phyloP scores from a whole-genome alignment of 37 sponge, comb jelly and placozoan genomes.

The Hexactinellida sp. region DNA sequence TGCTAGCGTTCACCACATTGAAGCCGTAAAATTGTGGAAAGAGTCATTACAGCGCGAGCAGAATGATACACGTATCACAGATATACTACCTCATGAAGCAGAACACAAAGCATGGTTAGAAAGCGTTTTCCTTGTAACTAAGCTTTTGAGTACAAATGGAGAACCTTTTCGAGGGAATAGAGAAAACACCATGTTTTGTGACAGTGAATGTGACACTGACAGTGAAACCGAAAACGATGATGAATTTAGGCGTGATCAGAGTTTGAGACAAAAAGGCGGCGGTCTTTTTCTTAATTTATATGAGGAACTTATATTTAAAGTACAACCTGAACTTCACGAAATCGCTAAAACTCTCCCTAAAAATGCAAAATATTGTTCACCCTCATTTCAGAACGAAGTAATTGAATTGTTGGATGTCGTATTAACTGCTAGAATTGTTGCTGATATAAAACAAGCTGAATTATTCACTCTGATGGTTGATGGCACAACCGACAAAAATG shows the following conservation, averaged over 20 bases:
- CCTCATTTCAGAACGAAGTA: not conserved
- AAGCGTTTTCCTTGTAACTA: not conserved
- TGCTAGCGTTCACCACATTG: not conserved
- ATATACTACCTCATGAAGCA: not conserved
- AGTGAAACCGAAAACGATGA: not conserved
- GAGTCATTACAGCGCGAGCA: not conserved
- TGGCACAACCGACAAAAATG: not conserved
- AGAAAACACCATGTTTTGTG: not conserved
- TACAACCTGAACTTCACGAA: not conserved
- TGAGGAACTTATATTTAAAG: not conserved
- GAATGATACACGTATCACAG: no score
- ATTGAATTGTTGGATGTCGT: not conserved
- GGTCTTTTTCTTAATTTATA: not conserved
- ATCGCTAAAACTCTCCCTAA: not conserved
- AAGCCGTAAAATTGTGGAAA: not conserved
- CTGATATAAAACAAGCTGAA: not conserved
- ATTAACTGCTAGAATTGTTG: not conserved
- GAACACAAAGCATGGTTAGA: not conserved
- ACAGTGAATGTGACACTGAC: not conserved
- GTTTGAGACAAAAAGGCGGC: not conserved
- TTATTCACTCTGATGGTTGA: not conserved
- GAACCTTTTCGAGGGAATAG: not conserved
- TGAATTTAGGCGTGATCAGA: not conserved
- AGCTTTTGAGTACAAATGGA: not conserved
- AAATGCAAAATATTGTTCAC: not conserved